Percentiles rank a stretch among this genome's conserved stretches.
Conservation (phyloP, 2,888 invertebrate species). For the Noctua janthe region DNA sequence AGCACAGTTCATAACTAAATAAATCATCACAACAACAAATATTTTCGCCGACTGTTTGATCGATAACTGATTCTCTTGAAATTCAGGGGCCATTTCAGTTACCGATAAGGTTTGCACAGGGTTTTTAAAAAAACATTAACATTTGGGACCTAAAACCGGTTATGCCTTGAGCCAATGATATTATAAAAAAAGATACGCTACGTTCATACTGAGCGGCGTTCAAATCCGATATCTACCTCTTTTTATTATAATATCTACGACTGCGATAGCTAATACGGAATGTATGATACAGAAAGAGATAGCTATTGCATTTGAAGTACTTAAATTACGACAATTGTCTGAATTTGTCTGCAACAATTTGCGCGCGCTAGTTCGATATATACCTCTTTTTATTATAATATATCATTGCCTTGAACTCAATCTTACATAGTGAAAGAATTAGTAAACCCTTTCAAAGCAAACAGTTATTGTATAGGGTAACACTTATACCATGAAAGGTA, state of each 20-base stretch:
- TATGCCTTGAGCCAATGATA: not conserved
- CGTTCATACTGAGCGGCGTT: too few species aligned
- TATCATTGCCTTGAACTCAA: not conserved
- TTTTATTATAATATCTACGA: too few species aligned
- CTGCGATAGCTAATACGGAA: too few species aligned
- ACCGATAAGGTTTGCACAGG: not conserved
- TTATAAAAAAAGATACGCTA: too few species aligned
- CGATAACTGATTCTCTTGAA: not conserved
- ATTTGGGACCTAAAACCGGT: not conserved
- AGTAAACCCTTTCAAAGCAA: not conserved
- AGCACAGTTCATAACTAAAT: slow-evolving; percentile 14
- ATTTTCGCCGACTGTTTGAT: slow-evolving; percentile 11
- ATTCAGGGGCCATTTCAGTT: not conserved
- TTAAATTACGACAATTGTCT: too few species aligned
- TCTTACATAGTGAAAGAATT: not conserved
- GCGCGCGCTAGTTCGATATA: too few species aligned
- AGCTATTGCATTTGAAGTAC: too few species aligned
- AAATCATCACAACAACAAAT: slow-evolving; percentile 33
- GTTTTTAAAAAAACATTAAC: too few species aligned
- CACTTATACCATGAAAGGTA: not conserved
- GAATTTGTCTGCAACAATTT: too few species aligned
- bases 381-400: too few species aligned
- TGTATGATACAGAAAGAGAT: too few species aligned
- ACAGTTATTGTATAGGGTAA: not conserved
- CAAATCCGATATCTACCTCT: too few species aligned